Conservation (phyloP, 2,797 vertebrate genomes). For the Manis pentadactyla region DNA sequence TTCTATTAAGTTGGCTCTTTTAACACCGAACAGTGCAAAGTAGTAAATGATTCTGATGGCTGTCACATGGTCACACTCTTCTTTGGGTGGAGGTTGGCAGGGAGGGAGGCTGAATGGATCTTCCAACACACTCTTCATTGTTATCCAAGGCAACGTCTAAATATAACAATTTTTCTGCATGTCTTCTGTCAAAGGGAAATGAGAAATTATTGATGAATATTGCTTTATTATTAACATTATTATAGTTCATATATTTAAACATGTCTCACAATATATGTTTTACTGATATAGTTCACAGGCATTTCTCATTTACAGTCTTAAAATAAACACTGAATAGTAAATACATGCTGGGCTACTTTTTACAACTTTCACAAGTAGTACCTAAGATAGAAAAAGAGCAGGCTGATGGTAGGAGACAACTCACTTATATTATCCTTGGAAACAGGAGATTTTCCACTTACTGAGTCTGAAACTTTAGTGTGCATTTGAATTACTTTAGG, state of each 20-base stretch:
- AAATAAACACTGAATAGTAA: background rate
- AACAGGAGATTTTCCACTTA: background rate
- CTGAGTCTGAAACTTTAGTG: background rate
- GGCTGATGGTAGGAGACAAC: background rate
- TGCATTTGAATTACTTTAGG: background rate
- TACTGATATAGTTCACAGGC: background rate
- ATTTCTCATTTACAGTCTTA: background rate
- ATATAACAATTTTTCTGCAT: background rate
- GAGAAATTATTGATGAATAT: background rate
- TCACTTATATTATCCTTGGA: background rate
- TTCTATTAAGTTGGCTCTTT: background rate
- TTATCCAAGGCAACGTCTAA: background rate
- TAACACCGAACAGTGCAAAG: background rate
- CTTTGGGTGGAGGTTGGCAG: background rate
- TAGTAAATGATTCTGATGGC: background rate
- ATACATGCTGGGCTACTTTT: background rate
- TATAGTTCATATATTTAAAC: background rate
- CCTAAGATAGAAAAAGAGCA: background rate
- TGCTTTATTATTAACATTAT: background rate
- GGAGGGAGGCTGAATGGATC: background rate
- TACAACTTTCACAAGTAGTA: background rate
- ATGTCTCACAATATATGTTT: constrained; percentile 6
- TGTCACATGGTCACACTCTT: background rate
- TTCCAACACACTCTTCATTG: background rate
- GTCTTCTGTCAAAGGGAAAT: constrained; percentile 3